A percentile compares a stretch with the other conserved stretches of the same genome.
These are phyloP conservation scores for Athrips mouffetella DNA, from an alignment of 2,888 invertebrate genomes.

Conservation along the genomic window DNA sequence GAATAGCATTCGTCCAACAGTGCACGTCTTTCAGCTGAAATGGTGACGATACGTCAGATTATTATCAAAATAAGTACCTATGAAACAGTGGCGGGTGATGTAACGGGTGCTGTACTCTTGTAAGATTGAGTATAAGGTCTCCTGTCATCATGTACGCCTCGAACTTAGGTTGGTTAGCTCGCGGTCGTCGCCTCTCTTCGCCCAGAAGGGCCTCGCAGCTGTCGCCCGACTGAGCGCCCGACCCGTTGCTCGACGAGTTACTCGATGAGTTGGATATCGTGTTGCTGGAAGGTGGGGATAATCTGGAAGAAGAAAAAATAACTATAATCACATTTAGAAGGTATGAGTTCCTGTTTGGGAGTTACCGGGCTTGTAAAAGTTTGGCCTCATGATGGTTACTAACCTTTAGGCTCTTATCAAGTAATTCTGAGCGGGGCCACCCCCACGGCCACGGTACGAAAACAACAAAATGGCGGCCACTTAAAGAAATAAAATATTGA, in stretches of 20 bases:
- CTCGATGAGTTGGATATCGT: slow-evolving; percentile 63
- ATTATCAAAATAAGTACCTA: slow-evolving; percentile 41
- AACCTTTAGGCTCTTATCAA: too few species aligned
- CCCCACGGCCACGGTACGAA: too few species aligned
- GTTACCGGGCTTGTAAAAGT: too few species aligned
- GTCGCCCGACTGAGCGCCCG: slow-evolving; percentile 76
- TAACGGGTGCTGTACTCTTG: slow-evolving; percentile 85
- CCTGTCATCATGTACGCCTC: slow-evolving; percentile 99
- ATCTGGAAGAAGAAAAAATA: slow-evolving; percentile 41
- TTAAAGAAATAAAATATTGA: too few species aligned
- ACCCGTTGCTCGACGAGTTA: slow-evolving; percentile 63
- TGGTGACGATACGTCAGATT: neutral
- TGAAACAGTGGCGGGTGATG: slow-evolving; percentile 73
- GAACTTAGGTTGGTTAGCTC: slow-evolving; percentile 80
- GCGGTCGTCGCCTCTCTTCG: slow-evolving; percentile 61
- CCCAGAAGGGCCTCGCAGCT: slow-evolving; percentile 63
- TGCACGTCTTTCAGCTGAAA: neutral
- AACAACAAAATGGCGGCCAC: too few species aligned
- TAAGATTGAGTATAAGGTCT: slow-evolving; percentile 95
- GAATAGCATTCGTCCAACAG: neutral
- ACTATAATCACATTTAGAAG: too few species aligned
- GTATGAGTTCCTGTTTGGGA: too few species aligned
- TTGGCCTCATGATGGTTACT: too few species aligned
- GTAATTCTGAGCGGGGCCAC: too few species aligned
- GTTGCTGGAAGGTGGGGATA: slow-evolving; percentile 64